Percentiles rank a stretch among this genome's conserved stretches.
These are phyloP conservation scores for Schizopygopsis malacanthus DNA, from an alignment of 2,797 vertebrate species.

Conservation along the genomic window DNA sequence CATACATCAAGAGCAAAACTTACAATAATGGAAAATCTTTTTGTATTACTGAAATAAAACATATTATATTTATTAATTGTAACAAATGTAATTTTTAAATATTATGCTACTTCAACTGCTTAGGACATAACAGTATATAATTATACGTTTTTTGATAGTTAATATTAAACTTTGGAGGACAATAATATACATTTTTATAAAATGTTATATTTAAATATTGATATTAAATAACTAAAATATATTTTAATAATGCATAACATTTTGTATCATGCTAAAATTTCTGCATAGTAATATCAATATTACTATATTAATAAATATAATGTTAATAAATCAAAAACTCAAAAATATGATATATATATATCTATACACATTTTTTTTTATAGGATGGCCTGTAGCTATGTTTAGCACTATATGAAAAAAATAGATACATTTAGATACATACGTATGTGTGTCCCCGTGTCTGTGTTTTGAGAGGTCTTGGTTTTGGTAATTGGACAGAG, in stretches of 20 bases:
- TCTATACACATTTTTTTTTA: too few species aligned
- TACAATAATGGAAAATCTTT: neutral
- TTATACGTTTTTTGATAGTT: neutral
- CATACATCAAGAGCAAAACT: neutral
- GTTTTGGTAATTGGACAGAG: constrained; percentile 16
- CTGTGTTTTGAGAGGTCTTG: neutral
- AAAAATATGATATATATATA: too few species aligned
- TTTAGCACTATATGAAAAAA: neutral
- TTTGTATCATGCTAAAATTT: neutral
- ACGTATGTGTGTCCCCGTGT: neutral
- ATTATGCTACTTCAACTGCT: neutral
- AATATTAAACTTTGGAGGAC: too few species aligned
- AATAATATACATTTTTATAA: too few species aligned
- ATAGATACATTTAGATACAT: neutral
- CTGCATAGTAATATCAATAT: too few species aligned
- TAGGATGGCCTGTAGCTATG: neutral
- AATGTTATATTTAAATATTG: neutral
- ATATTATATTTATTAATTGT: too few species aligned
- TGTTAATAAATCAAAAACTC: too few species aligned
- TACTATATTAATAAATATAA: too few species aligned
- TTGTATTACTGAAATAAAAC: neutral
- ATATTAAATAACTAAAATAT: neutral
- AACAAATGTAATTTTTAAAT: neutral
- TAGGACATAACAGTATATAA: neutral
- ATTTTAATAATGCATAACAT: neutral